These are phyloP conservation scores for Agrochola lota DNA, from an alignment of 2,888 invertebrate genomes.

Conservation along the genomic window DNA sequence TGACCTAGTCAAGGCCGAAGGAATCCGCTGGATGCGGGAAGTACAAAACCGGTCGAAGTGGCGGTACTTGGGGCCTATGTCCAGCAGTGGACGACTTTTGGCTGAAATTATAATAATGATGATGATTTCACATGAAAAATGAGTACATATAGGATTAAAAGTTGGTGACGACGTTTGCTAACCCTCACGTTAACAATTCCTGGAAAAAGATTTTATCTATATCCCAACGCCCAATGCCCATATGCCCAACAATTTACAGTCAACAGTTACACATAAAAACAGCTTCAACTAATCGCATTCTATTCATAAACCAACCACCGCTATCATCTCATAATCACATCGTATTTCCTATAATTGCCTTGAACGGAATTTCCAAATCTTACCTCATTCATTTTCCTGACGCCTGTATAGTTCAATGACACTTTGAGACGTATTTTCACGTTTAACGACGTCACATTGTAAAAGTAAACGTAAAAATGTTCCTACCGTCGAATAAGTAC, in stretches of 20 bases:
- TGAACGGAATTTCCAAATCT: constrained; percentile 17
- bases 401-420: constrained; percentile 59
- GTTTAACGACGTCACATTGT: constrained; percentile 56
- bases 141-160: background rate
- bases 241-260: background rate
- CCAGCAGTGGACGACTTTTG: too few species aligned
- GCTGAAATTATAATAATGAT: too few species aligned
- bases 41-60: too few species aligned
- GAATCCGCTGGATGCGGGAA: too few species aligned
- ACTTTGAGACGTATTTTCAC: constrained; percentile 47
- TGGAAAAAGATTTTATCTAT: background rate
- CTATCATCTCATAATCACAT: constrained; percentile 23
- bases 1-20: too few species aligned
- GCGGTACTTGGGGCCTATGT: too few species aligned
- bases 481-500: constrained; percentile 11
- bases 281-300: constrained; percentile 6
- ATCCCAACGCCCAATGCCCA: too few species aligned
- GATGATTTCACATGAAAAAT: background rate
- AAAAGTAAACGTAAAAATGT: constrained; percentile 54
- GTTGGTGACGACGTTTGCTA: background rate
- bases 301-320: background rate
- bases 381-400: constrained; percentile 32
- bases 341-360: constrained; percentile 26
- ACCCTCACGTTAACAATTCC: background rate
- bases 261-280: background rate